Conservation (phyloP, 2,888 invertebrate species). For the Orthosia incerta region DNA sequence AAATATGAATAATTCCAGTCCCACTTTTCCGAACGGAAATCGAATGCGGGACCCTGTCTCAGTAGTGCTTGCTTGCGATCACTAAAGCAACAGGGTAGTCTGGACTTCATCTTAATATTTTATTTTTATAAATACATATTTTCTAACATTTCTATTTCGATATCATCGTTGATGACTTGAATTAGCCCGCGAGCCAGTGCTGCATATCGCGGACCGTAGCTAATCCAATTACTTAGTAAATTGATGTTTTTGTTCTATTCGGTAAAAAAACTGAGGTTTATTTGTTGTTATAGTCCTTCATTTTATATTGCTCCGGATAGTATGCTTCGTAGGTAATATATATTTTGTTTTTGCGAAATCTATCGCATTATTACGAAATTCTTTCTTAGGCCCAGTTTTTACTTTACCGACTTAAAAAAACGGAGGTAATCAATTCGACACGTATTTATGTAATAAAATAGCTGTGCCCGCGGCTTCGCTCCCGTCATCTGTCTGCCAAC, state of each 20-base stretch:
- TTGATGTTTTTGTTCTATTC: constrained; percentile 18
- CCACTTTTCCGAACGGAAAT: too few species aligned
- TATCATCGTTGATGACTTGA: constrained; percentile 7
- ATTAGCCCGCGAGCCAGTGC: neutral
- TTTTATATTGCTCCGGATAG: neutral
- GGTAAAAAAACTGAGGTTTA: neutral
- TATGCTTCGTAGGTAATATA: too few species aligned
- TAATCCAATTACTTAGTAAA: constrained; percentile 46
- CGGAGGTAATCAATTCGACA: too few species aligned
- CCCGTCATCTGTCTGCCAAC: too few species aligned
- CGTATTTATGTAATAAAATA: too few species aligned
- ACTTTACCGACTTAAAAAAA: too few species aligned
- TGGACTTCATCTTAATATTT: neutral
- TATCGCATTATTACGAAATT: too few species aligned
- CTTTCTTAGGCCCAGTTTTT: too few species aligned
- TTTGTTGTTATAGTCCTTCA: constrained; percentile 15
- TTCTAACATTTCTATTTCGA: constrained; percentile 11
- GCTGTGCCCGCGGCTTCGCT: too few species aligned
- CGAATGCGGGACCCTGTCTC: neutral
- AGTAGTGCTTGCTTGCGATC: neutral
- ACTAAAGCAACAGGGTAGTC: neutral
- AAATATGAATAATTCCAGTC: neutral
- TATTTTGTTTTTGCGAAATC: too few species aligned
- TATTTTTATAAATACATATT: neutral
- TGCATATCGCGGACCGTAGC: neutral